Base-by-base conservation (phyloP, 2,113 vertebrate genomes). In the Salvelinus namaycush region DNA sequence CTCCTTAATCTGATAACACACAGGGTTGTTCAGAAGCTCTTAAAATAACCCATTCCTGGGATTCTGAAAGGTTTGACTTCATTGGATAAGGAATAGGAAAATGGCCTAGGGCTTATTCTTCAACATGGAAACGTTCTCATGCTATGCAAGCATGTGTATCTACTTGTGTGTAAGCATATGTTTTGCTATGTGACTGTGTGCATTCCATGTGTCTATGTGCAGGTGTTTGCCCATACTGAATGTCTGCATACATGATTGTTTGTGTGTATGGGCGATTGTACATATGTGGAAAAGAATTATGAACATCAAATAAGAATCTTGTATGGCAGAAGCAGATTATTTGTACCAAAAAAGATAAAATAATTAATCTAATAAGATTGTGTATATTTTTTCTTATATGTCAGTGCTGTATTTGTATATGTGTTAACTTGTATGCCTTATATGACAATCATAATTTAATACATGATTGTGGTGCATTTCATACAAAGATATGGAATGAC, bases 61-160 rank as follows among this genome's bases (percentile, higher is more conserved):
- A 93, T 93, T 88, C 81, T 90, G 79, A 73, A 80, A 82, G 84
- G 76, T 86, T 88, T 89, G 89, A 93, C 88, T 88, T 92, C 92
- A 92, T 88, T 91, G 90, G 86, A 78, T 81, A 83, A 90, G 84
- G 26, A 73, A 82, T 84, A 80, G 84, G 87, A 91, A 92, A 91
- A 92, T 82, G 80, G 86, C 88, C 87, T 78, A 72, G 79, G 86
- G 88, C 82, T 3, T 75, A 89, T 84, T 77, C 83, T 88, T 85
- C 80, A 71, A 92, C 90, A 89, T 86, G 90, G 90, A 91, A 88
- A 89, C 77, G 87, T 74, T 65, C 18, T 70, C 85, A 88, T 87
- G 86, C 82, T 86, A 86, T 78, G 80, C 91, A 76, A 79, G 85
- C 39, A 44, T 84, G 49, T 51, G 11, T 16, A 14, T 1, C 6